Conservation (phyloP, 2,797 vertebrate genomes). For the Phrynocephalus forsythii region DNA sequence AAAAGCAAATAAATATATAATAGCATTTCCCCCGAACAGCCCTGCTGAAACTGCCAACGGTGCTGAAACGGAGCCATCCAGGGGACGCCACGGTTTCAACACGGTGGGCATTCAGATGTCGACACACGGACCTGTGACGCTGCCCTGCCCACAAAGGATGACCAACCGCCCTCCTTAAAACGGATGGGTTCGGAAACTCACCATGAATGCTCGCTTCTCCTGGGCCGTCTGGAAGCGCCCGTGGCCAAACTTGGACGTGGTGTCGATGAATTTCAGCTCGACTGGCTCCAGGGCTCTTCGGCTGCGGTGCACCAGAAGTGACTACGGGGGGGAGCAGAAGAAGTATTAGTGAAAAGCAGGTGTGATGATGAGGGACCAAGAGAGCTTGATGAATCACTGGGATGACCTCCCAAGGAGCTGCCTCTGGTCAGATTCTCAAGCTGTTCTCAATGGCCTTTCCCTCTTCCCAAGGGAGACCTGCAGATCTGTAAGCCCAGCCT, state of each 20-base stretch:
- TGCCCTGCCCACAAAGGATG: too few species aligned
- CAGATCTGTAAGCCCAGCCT: too few species aligned
- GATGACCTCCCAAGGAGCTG: background rate
- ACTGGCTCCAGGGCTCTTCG: conserved; percentile 83
- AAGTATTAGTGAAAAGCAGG: background rate
- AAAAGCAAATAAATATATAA: too few species aligned
- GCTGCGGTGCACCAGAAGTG: conserved; percentile 86
- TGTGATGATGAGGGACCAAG: too few species aligned
- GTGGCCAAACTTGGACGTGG: conserved; percentile 93
- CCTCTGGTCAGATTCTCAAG: too few species aligned
- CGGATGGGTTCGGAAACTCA: conserved; percentile 68
- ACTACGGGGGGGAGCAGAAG: conserved; percentile 74
- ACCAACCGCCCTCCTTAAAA: background rate
- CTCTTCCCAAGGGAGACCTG: background rate
- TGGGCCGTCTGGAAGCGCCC: conserved; percentile 92
- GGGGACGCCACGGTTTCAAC: too few species aligned
- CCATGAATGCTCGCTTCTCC: conserved; percentile 94
- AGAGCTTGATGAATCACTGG: too few species aligned
- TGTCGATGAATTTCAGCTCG: conserved; percentile 96
- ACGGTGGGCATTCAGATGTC: too few species aligned
- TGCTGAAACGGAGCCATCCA: too few species aligned
- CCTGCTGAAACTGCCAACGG: too few species aligned
- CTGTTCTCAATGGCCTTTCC: background rate
- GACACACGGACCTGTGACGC: too few species aligned
- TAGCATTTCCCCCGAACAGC: too few species aligned